A percentile compares a stretch with the other conserved stretches of the same genome.
Conservation (phyloP, 2,888 invertebrate species). For the Philopedon plagiatum region DNA sequence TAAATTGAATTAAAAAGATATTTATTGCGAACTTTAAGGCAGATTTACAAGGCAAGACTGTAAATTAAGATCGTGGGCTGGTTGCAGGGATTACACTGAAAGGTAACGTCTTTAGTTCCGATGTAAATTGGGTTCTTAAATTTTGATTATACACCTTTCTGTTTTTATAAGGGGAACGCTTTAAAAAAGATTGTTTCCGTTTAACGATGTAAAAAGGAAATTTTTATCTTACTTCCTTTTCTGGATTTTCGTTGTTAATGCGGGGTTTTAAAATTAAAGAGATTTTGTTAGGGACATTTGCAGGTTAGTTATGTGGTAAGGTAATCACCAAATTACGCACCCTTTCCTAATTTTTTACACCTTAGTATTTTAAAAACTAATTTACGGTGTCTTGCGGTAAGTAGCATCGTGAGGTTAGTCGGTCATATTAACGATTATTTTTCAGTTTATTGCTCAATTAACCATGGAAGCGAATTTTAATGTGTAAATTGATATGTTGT, state of each 20-base stretch:
- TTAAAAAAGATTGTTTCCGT: not conserved
- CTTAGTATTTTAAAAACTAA: too few relatives aligned
- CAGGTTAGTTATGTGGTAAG: too few relatives aligned
- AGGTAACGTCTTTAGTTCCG: slow-evolving; percentile 27
- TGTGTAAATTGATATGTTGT: too few relatives aligned
- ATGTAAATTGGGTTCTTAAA: slow-evolving; percentile 29
- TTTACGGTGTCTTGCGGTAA: too few relatives aligned
- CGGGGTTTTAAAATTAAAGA: not conserved
- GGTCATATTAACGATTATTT: too few relatives aligned
- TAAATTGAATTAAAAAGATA: slow-evolving; percentile 63
- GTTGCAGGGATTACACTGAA: slow-evolving; percentile 12
- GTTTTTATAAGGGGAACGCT: not conserved
- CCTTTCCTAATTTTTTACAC: too few relatives aligned
- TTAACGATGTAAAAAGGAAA: not conserved
- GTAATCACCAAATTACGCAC: too few relatives aligned
- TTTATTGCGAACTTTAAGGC: slow-evolving; percentile 60
- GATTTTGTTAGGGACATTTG: not conserved
- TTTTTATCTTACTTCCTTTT: not conserved
- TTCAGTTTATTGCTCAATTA: too few relatives aligned
- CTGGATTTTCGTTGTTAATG: not conserved
- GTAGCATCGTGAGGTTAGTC: too few relatives aligned
- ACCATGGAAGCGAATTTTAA: too few relatives aligned
- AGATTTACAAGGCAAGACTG: slow-evolving; percentile 54
- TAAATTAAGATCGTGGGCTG: slow-evolving; percentile 51
- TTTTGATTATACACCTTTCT: slow-evolving; percentile 25